These are phyloP conservation scores for Pseudobourletiella spinata DNA, from an alignment of 1,140 invertebrate genomes.

Conservation along the genomic window DNA sequence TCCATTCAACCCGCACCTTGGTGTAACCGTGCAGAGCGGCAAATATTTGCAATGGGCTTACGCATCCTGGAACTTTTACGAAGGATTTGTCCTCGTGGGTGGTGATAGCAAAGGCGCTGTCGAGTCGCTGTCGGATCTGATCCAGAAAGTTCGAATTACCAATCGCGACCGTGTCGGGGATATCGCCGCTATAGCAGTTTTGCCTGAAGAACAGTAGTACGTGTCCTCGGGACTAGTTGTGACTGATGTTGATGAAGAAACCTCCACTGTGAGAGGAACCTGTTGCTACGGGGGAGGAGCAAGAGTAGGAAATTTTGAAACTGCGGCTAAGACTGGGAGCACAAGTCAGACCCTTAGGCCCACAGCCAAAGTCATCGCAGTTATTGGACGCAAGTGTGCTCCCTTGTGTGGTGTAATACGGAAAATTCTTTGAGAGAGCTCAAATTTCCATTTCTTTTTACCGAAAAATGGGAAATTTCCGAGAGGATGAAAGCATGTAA, in stretches of 20 bases:
- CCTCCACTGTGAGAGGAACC: slow-evolving; percentile 18
- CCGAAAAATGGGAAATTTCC: slow-evolving; percentile 84
- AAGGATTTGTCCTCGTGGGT: slow-evolving; percentile 80
- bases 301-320: slow-evolving; percentile 40
- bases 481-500: slow-evolving; percentile 85
- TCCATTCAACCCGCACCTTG: slow-evolving; percentile 72
- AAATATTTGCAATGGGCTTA: slow-evolving; percentile 74
- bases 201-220: slow-evolving; percentile 85
- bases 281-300: slow-evolving; percentile 33
- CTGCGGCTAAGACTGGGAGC: slow-evolving; percentile 25
- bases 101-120: slow-evolving; percentile 52
- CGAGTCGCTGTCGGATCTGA: slow-evolving; percentile 56
- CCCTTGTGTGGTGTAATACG: slow-evolving; percentile 93
- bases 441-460: slow-evolving; percentile 67
- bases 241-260: slow-evolving; percentile 55
- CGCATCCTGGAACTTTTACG: slow-evolving; percentile 82
- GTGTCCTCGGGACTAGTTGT: slow-evolving; percentile 69
- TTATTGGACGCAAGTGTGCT: slow-evolving; percentile 91
- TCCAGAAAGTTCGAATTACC: slow-evolving; percentile 76
- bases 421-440: slow-evolving; percentile 63
- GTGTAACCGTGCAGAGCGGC: slow-evolving; percentile 63
- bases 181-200: slow-evolving; percentile 79
- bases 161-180: slow-evolving; percentile 95
- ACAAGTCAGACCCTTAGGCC: slow-evolving; percentile 42
- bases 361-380: slow-evolving; percentile 85